Evolutionary conservation across 2,113 vertebrate species (phyloP), one percentile per base, ranked within the genome.

Genomic region (Corythornis madagascariensis): DNA sequence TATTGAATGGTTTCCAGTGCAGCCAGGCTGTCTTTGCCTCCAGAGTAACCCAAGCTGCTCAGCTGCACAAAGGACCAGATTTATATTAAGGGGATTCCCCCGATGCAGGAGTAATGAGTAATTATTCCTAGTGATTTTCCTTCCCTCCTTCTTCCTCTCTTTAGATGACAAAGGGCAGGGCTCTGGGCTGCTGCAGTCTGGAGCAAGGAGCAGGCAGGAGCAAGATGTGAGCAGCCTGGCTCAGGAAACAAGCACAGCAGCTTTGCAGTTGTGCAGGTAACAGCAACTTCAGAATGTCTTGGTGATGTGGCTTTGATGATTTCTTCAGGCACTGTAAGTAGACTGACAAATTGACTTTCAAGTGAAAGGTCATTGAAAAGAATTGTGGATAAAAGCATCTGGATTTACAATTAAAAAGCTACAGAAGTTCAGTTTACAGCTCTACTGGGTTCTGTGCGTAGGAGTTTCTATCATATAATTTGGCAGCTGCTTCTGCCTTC

Each of bases 311-410:
- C 97, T 97, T 97, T 98, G 97, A 97, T 97, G 95, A 88, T 96
- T 98, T 97, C 97, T 96, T 97, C 97, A 97, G 97, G 97, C 93
- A 69, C 89, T 79, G 31, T 73, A 96, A 96, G 96, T 70, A 97
- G 97, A 97, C 96, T 98, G 97, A 98, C 97, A 98, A 98, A 97
- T 96, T 89, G 97, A 97, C 96, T 97, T 96, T 94, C 96, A 94
- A 97, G 97, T 81, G 96, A 97, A 97, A 98, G 97, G 97, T 97
- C 97, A 97, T 90, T 79, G 86, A 86, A 31, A 94, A 96, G 95
- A 84, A 89, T 65, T 71, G 70, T 17, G 89, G 96, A 96, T 93
- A 90, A 95, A 96, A 96, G 91, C 97, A 97, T 98, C 97, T 98
- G 97, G 97, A 97, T 97, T 98, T 96, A 92, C 95, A 93, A 97